Base-by-base conservation (phyloP, 2,888 invertebrate genomes). In the Vesta saturnalis region DNA sequence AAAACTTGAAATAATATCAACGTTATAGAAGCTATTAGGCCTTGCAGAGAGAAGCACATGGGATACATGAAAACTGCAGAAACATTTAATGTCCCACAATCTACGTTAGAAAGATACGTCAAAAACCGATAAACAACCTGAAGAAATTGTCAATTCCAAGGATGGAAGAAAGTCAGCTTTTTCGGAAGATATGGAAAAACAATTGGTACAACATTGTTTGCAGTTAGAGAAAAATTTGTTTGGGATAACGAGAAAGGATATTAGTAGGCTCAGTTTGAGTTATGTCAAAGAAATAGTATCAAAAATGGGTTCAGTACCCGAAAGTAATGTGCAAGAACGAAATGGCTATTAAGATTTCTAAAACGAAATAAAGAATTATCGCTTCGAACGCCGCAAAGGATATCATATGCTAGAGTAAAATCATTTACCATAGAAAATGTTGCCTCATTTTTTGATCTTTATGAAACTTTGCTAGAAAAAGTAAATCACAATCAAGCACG, bases 231-330 rank as follows among this genome's bases (percentile, higher is more conserved):
- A n/a, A 21, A 15, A 18, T 15, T 77, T 72, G 73, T 77, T 75
- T 70, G 76, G 77, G 35, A 59, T 78, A 67, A 76, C 76, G 52
- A 73, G 70, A 69, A 49, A 18, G 8, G 18, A 49, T 18, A 18
- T 49, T 18, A 15, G 47, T 49, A 49, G 15, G 15, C 47, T 49
- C 3, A 18, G 16, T 49, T 49, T 49, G 18, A 18, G 4, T 18
- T 49, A 18, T 49, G 47, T 15, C n/a, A 49, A 14, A 18, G 16
- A 39, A 46, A 43, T 46, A 60, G 46, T n/a, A 39, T 43, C 6
- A 49, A 49, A 49, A 49, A 14, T 15, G 14, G 14, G 15, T 49
- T 49, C 10, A 49, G 15, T 49, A 16, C 47, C 47, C 4, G 4
- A 3, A 49, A 49, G 15, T 3, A 18, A 49, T 49, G 15, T 18